Conservation (phyloP, 2,797 vertebrate genomes). For the Podarcis lilfordi region DNA sequence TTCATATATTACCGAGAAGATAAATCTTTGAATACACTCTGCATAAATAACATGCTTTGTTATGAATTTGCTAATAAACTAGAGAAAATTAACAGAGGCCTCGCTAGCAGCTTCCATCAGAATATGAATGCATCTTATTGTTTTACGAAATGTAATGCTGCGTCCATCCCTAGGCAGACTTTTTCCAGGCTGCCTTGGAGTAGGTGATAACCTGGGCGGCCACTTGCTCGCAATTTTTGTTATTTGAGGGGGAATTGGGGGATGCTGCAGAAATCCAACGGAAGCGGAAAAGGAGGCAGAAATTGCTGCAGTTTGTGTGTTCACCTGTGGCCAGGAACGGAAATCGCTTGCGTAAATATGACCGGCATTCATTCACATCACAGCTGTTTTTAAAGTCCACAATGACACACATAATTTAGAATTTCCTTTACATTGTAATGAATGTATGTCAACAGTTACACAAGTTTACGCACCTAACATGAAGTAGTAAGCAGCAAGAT, state of each 20-base stretch:
- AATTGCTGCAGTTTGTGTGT: too few relatives aligned
- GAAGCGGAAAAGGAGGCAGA: too few relatives aligned
- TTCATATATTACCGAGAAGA: constrained; percentile 70
- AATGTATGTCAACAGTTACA: too few relatives aligned
- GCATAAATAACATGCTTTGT: constrained; percentile 64
- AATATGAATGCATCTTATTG: constrained; percentile 55
- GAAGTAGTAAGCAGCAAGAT: too few relatives aligned
- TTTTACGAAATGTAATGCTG: constrained; percentile 51
- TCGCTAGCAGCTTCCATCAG: constrained; percentile 49
- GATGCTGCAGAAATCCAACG: too few relatives aligned
- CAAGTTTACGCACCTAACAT: too few relatives aligned
- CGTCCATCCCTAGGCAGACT: constrained; percentile 47
- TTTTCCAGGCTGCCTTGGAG: constrained; percentile 56
- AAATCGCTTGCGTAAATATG: too few relatives aligned
- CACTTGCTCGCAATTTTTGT: background rate
- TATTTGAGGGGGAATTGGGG: background rate
- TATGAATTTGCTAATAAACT: constrained; percentile 74
- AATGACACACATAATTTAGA: too few relatives aligned
- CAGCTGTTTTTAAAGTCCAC: too few relatives aligned
- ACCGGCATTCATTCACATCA: too few relatives aligned
- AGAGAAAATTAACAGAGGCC: constrained; percentile 69
- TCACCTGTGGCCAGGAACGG: too few relatives aligned
- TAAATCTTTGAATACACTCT: constrained; percentile 70
- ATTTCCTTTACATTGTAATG: too few relatives aligned
- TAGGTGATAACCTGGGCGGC: constrained; percentile 42